Percentiles rank a stretch among this genome's conserved stretches.
Evolutionary conservation across 2,797 vertebrate genomes (phyloP).

Genomic region (Hydrophis major): DNA sequence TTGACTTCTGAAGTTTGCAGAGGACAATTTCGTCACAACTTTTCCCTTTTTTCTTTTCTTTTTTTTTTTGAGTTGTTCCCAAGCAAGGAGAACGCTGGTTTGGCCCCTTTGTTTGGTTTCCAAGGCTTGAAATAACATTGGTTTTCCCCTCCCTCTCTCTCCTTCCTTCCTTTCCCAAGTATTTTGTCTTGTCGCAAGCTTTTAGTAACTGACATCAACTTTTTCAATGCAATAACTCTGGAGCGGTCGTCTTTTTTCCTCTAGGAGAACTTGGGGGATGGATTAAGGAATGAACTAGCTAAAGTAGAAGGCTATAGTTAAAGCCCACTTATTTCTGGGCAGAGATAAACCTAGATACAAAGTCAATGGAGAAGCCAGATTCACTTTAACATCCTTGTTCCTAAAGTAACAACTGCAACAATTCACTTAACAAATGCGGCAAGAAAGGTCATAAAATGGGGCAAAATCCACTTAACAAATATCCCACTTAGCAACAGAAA

Average conservation of each 20-base stretch:
- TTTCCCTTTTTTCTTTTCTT: neutral
- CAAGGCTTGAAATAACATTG: neutral
- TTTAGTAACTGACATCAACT: neutral
- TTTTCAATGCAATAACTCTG: neutral
- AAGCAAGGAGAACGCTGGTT: neutral
- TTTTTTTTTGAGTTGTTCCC: neutral
- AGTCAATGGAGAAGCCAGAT: too few relatives aligned
- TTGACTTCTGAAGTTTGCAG: constrained; percentile 2
- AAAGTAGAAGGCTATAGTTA: neutral
- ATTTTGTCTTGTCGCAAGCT: neutral
- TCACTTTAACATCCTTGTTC: too few relatives aligned
- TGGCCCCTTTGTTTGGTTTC: neutral
- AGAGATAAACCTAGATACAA: neutral
- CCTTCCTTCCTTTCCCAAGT: neutral
- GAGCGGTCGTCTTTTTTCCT: neutral
- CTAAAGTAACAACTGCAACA: too few relatives aligned
- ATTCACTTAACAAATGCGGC: too few relatives aligned
- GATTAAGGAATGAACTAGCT: neutral
- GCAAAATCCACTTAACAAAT: too few relatives aligned
- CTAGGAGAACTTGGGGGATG: neutral
- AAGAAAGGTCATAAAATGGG: too few relatives aligned
- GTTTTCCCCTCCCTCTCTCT: too few relatives aligned
- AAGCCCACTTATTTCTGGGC: neutral
- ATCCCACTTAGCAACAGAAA: too few relatives aligned
- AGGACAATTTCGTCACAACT: neutral